phyloP scores from a whole-genome alignment of 1,140 invertebrate species.

The Acyrthosiphon pisum region DNA sequence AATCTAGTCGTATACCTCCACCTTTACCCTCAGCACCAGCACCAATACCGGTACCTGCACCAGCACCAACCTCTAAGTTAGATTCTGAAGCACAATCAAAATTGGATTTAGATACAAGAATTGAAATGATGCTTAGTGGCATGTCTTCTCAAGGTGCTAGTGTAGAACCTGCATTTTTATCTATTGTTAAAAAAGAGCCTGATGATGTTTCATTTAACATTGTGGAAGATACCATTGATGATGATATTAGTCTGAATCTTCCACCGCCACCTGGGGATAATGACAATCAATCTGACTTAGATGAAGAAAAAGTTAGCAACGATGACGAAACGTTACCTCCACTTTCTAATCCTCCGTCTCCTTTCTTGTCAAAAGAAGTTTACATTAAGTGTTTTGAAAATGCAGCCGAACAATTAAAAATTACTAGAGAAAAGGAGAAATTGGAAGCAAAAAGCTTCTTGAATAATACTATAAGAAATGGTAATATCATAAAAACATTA shows the following conservation, averaged over 20 bases:
- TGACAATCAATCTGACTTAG: constrained; percentile 56
- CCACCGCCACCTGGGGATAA: constrained; percentile 59
- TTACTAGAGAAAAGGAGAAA: constrained; percentile 66
- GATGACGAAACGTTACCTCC: constrained; percentile 63
- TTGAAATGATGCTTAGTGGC: constrained; percentile 86
- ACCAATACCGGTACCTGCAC: background rate
- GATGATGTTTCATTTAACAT: constrained; percentile 69
- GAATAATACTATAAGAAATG: constrained; percentile 59
- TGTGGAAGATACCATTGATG: constrained; percentile 22
- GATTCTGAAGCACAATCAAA: constrained; percentile 63
- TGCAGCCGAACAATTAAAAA: constrained; percentile 69
- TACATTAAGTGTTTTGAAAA: constrained; percentile 71
- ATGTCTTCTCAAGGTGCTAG: constrained; percentile 70
- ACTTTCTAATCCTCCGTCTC: constrained; percentile 78
- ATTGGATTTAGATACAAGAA: constrained; percentile 78
- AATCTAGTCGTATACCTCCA: constrained; percentile 37
- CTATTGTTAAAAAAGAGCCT: constrained; percentile 74
- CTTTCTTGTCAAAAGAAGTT: constrained; percentile 74
- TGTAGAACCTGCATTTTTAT: constrained; percentile 79
- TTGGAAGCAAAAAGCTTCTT: constrained; percentile 64
- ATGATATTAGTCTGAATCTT: constrained; percentile 32
- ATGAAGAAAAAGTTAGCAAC: constrained; percentile 54
- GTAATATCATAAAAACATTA: background rate
- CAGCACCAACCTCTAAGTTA: constrained; percentile 24
- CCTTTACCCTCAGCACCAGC: constrained; percentile 31